These are phyloP conservation scores for Drosophila helvetica DNA, from an alignment of 2,888 invertebrate genomes.

Conservation along the genomic window DNA sequence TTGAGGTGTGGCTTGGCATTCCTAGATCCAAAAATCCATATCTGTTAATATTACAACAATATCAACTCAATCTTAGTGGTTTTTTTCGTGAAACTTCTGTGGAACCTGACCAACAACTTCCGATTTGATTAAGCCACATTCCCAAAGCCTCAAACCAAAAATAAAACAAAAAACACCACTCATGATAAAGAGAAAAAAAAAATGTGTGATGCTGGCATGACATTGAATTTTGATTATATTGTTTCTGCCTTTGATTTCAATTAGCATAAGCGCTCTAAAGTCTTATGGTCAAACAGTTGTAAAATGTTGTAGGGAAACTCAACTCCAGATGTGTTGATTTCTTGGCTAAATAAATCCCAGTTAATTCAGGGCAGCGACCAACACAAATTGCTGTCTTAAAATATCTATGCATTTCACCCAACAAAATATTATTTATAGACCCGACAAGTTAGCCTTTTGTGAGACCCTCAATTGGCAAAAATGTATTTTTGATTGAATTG, in stretches of 20 bases:
- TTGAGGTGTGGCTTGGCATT: background rate
- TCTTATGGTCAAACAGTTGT: constrained; percentile 32
- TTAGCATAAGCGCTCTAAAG: constrained; percentile 57
- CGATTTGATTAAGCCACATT: constrained; percentile 31
- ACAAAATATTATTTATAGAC: constrained; percentile 30
- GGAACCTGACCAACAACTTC: constrained; percentile 40
- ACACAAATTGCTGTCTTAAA: background rate
- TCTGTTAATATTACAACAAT: background rate
- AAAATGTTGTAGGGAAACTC: constrained; percentile 34
- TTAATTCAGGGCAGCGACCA: constrained; percentile 3
- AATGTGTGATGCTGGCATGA: constrained; percentile 29
- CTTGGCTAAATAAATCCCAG: constrained; percentile 11
- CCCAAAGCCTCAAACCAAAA: constrained; percentile 26
- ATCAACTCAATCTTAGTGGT: constrained; percentile 1
- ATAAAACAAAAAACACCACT: background rate
- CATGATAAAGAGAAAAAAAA: constrained; percentile 16
- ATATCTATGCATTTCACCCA: constrained; percentile 25
- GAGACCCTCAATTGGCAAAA: constrained; percentile 38
- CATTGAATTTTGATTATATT: constrained; percentile 65
- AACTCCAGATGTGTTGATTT: constrained; percentile 2
- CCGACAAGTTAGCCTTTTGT: constrained; percentile 37
- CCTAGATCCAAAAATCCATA: background rate
- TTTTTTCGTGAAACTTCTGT: constrained; percentile 21
- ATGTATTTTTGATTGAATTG: constrained; percentile 56
- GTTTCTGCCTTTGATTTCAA: constrained; percentile 55